phyloP scores from a whole-genome alignment of 2,888 invertebrate species.

The Lithodes maja region DNA sequence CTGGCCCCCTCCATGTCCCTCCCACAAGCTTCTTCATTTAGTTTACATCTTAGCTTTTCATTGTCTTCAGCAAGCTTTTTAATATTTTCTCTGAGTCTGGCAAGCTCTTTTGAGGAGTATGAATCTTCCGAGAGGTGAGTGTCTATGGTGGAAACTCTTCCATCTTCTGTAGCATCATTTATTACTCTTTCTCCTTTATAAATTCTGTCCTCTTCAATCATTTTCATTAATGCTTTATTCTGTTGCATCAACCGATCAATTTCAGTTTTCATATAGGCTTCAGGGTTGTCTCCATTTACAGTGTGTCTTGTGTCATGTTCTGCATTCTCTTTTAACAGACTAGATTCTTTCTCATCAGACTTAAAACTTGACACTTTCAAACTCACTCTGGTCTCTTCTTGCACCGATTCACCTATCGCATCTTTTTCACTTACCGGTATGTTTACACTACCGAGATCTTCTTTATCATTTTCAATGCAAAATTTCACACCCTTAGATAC shows the following conservation, averaged over 20 bases:
- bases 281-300: not conserved
- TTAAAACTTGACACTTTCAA: not conserved
- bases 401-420: not conserved
- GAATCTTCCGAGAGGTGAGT: not conserved
- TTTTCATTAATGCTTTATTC: conserved; percentile 25
- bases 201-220: conserved; percentile 31
- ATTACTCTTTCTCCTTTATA: not conserved
- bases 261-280: conserved; percentile 15
- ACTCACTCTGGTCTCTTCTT: not conserved
- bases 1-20: conserved; percentile 51
- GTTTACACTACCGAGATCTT: not conserved
- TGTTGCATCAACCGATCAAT: conserved; percentile 9
- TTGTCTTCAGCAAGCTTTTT: conserved; percentile 45
- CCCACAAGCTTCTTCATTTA: conserved; percentile 45
- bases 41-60: conserved; percentile 32
- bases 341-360: not conserved
- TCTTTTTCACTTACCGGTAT: conserved; percentile 3
- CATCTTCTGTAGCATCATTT: not conserved
- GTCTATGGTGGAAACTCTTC: not conserved
- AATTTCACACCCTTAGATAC: not conserved
- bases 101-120: conserved; percentile 11
- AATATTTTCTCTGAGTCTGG: conserved; percentile 36
- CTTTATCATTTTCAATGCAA: not conserved
- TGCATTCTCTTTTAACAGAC: not conserved
- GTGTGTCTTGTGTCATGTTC: not conserved